A percentile compares a stretch with the other conserved stretches of the same genome.
These are phyloP conservation scores for Macroramphosus scolopax DNA, from an alignment of 2,797 vertebrate genomes.

Conservation along the genomic window DNA sequence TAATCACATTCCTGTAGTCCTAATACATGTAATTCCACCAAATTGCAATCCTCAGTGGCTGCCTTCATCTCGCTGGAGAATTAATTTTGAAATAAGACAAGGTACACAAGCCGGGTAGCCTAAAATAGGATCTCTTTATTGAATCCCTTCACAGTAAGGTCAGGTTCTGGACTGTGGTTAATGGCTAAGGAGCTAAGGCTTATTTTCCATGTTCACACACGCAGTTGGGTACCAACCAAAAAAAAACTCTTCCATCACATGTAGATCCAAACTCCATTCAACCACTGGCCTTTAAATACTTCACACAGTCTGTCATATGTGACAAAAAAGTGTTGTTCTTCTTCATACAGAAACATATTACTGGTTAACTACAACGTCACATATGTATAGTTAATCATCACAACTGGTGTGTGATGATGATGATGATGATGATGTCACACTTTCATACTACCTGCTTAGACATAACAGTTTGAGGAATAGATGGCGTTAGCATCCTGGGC, in stretches of 20 bases:
- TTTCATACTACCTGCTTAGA: slow-evolving; percentile 28
- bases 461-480: slow-evolving; percentile 22
- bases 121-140: slow-evolving; percentile 71
- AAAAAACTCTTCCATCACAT: slow-evolving; percentile 13
- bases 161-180: slow-evolving; percentile 28
- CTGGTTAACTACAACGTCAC: slow-evolving; percentile 34
- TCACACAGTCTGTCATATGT: slow-evolving; percentile 18
- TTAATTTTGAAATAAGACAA: slow-evolving; percentile 27
- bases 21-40: slow-evolving; percentile 29
- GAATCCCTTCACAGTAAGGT: slow-evolving; percentile 51
- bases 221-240: slow-evolving; percentile 59
- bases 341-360: slow-evolving; percentile 25
- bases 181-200: slow-evolving; percentile 43
- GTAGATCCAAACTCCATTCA: slow-evolving; percentile 14
- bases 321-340: slow-evolving; percentile 10
- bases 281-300: slow-evolving; percentile 11
- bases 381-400: slow-evolving; percentile 23
- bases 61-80: slow-evolving; percentile 4
- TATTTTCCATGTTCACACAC: slow-evolving; percentile 30
- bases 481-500: slow-evolving; percentile 10
- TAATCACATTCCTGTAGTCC: slow-evolving; percentile 42
- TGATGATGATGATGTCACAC: slow-evolving; percentile 25
- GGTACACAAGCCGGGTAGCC: slow-evolving; percentile 27
- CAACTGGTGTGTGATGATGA: slow-evolving; percentile 30
- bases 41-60: slow-evolving; percentile 37